Percentiles rank a stretch among this genome's conserved stretches.
These are phyloP conservation scores for Lydus trimaculatus DNA, from an alignment of 2,888 invertebrate species.

Conservation along the genomic window DNA sequence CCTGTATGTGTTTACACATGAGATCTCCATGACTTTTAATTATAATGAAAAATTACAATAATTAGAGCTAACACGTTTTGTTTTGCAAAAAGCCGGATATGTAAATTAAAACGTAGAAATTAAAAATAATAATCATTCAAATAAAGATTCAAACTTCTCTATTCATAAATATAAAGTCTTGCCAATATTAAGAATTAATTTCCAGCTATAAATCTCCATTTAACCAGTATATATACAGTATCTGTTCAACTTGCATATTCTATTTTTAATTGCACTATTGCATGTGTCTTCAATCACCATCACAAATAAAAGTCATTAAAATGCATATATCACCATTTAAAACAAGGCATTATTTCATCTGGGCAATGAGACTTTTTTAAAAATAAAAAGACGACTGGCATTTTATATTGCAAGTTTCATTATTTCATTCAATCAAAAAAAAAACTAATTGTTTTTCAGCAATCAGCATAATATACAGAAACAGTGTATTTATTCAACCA, in stretches of 20 bases:
- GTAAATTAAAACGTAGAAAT: too few species aligned
- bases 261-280: background rate
- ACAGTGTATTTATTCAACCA: slow-evolving; percentile 4
- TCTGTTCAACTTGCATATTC: background rate
- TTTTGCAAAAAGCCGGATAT: too few species aligned
- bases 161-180: background rate
- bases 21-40: too few species aligned
- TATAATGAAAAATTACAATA: too few species aligned
- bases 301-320: background rate
- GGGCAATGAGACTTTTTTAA: background rate
- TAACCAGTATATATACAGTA: background rate
- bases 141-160: background rate
- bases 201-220: background rate
- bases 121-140: too few species aligned
- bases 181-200: slow-evolving; percentile 1
- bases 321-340: slow-evolving; percentile 1
- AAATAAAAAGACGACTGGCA: background rate
- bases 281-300: slow-evolving; percentile 1
- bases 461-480: slow-evolving; percentile 3
- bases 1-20: too few species aligned
- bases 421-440: background rate
- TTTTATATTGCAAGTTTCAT: too few species aligned
- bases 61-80: too few species aligned
- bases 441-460: background rate
- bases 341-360: slow-evolving; percentile 2